Base-by-base conservation (phyloP, 2,797 vertebrate species). In the Balearica regulorum region DNA sequence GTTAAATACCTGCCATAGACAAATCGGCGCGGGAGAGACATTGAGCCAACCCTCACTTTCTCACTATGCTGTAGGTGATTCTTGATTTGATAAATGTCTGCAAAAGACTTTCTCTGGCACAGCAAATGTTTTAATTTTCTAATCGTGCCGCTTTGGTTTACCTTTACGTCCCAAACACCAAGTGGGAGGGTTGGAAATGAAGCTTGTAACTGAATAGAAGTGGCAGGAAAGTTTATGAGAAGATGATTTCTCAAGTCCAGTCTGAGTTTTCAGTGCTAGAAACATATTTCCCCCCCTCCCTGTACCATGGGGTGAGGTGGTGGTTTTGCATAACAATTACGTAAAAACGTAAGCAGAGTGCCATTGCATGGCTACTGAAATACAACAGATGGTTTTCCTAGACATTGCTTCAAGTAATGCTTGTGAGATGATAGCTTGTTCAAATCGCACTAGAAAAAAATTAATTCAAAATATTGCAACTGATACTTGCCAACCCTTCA, bases 1-100 rank as follows among this genome's bases (percentile, higher is more conserved):
- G 3, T 49, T 35, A 33, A 44, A 68, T 3, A 4, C 2, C 0
- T 7, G 11, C 18, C 65, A 1, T 0, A 2, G 14, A 7, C 46
- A 20, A 61, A 26, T 13, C 9, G 1, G 53, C 31, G 55, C 4
- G 13, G 49, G 62, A 13, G 51, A 9, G n/a, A 5, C 41, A 1
- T 3, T 5, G 25, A 11, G 16, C 6, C 69, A 8, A 3, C 43
- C 60, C 4, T 7, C 14, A 0, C 10, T 46, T 21, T 18, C 21
- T 54, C n/a, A 1, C 13, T 5, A 2, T 8, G 35, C 8, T 44
- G 51, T 19, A 17, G 33, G 31, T 3, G 49, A 6, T 2, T 53
- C 28, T n/a, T 11, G 13, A 2, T 9, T 8, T 20, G 55, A 26
- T 10, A 10, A 51, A 39, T 8, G 16, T 4, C 25, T 3, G 31